Evolutionary conservation across 2,113 vertebrate genomes (phyloP), one percentile per base, ranked within the genome.

Genomic region (Notiomystis cincta): DNA sequence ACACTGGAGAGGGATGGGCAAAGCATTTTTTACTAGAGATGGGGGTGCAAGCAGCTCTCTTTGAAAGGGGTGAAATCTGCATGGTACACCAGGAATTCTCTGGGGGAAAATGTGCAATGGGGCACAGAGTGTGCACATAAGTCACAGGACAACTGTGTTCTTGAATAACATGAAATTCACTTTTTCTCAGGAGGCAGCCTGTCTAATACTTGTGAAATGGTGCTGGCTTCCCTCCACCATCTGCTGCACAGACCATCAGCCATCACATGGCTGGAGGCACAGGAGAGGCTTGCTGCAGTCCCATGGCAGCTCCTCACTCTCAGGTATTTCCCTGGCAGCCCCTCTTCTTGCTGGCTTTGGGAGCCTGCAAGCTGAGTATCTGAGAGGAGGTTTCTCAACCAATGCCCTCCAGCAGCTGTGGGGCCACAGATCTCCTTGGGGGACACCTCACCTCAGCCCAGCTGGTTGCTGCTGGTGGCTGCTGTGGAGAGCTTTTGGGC

Each of bases 341-440:
- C 17, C 7, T 3, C 10, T 48, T 86, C 53, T 48, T 1, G 0
- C 51, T 67, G 45, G 20, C 19, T 65, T 82, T 42, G 24, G 38
- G 28, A 33, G 7, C 13, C 38, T 0, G 0, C 27, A 48, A 75
- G 25, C 8, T 1, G 3, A 8, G 28, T 35, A 4, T 44, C 38
- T 67, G 58, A 47, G 53, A 17, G 21, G 2, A 7, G 9, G 9
- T 76, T 83, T 65, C 40, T 73, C 57, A 0, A 0, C 8, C 47
- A 44, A 3, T 53, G 60, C 19, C 21, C 8, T 62, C 21, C 67
- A 61, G 23, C 44, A 71, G 35, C 47, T 79, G 20, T 8, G 6
- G 18, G 30, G 23, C 19, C 28, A 33, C 35, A 64, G 27, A 27
- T 7, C 12, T 71, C 25, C 65, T 45, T 3, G 5, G 13, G 9